Evolutionary conservation across 1,140 invertebrate species (phyloP).

Genomic region (Ephestia elutella): DNA sequence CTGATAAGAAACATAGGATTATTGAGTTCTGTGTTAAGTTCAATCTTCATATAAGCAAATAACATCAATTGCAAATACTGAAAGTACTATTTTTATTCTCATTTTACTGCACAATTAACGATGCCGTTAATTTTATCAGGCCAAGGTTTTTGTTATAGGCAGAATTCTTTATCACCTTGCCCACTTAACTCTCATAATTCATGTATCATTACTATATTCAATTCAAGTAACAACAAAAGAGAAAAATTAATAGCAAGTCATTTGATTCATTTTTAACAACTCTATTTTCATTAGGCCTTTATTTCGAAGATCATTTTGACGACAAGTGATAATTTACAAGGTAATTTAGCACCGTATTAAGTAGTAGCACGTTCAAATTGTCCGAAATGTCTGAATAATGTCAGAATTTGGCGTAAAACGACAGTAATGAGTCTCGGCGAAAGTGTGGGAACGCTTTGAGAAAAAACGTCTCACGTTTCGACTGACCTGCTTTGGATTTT

Average conservation of each 20-base stretch:
- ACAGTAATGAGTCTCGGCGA: neutral
- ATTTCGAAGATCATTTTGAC: neutral
- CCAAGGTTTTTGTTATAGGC: too few species aligned
- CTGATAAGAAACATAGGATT: too few species aligned
- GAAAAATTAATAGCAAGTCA: neutral
- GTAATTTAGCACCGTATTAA: neutral
- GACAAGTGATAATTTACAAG: neutral
- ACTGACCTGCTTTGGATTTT: neutral
- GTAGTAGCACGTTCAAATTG: neutral
- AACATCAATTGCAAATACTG: too few species aligned
- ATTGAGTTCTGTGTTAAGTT: too few species aligned
- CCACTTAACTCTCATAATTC: neutral
- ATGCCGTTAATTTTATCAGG: too few species aligned
- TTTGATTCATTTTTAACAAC: neutral
- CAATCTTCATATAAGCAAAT: too few species aligned
- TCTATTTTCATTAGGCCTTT: neutral
- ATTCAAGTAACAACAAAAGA: neutral
- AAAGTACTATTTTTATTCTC: too few species aligned
- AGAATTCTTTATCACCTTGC: too few species aligned
- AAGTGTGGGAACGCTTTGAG: neutral
- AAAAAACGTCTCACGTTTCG: slow-evolving; percentile 1
- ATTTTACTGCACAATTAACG: too few species aligned
- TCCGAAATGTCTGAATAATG: neutral
- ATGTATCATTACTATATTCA: neutral
- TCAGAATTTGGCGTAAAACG: neutral